Base-by-base conservation (phyloP, 2,797 vertebrate genomes). In the Sebastes reedi region DNA sequence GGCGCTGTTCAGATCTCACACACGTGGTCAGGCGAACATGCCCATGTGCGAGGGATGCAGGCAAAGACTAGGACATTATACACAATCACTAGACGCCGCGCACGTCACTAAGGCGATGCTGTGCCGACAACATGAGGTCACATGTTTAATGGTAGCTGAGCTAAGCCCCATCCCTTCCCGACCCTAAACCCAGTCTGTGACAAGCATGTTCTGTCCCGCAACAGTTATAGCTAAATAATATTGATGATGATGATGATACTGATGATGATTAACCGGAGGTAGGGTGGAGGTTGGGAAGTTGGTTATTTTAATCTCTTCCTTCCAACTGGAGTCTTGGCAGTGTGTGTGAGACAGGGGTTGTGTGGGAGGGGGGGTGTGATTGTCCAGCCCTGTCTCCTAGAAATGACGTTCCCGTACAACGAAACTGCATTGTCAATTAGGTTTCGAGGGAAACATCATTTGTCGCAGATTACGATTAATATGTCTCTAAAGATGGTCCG, bases 51-150 rank as follows among this genome's bases (percentile, higher is more conserved):
- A 68, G 13, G 20, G 34, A 79, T 67, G 42, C 59, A 74, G 39
- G 58, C 46, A 65, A 67, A 75, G 56, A 55, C 27, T 52, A 4
- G 12, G 62, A 72, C 59, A 3, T 32, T 32, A 25, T 60, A 72
- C 77, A 78, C 69, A 70, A 56, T 71, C 56, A 50, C 60, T 72
- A 69, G 69, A 83, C 76, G 61, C 76, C 50, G 55, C 27, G 55
- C 55, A 71, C 55, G 13, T 84, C 81, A 81, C 42, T 73, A 61
- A 29, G 64, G 82, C 11, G 20, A 69, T 64, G 29, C 67, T 86
- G 64, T 87, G 83, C 80, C 76, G 75, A 77, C 64, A 87, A 82
- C 83, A 87, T 92, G 85, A 89, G 75, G 81, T 92, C 87, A 86
- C 79, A 79, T 83, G 75, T 84, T 88, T 86, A 86, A 89, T 82